Percentiles rank a stretch among this genome's conserved stretches.
Conservation (phyloP, 2,113 vertebrate species). For the Porphyrio hochstetteri region DNA sequence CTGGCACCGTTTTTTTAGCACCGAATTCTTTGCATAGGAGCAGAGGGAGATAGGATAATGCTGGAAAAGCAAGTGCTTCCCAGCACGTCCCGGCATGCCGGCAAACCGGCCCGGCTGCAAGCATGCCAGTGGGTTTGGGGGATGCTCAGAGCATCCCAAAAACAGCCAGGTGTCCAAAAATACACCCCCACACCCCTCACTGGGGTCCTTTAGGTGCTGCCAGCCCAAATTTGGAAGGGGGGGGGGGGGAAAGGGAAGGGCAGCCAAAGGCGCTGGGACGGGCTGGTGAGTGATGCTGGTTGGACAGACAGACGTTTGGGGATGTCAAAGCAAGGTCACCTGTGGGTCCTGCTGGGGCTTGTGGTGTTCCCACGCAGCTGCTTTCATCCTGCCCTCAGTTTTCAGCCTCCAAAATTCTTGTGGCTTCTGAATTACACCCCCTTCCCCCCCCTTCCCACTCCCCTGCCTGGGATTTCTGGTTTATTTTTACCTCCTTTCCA, state of each 20-base stretch:
- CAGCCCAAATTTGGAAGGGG: fast-evolving
- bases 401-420: not conserved
- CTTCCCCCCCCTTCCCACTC: too few relatives aligned
- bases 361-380: not conserved
- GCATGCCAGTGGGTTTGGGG: fast-evolving
- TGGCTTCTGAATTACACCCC: not conserved
- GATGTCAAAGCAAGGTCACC: not conserved
- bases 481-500: not conserved
- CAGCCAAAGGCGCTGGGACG: fast-evolving
- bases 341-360: fast-evolving
- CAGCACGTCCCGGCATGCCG: not conserved
- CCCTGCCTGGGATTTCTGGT: not conserved
- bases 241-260: too few relatives aligned
- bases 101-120: not conserved
- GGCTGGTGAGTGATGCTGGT: fast-evolving
- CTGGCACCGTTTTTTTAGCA: not conserved
- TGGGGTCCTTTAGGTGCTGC: fast-evolving
- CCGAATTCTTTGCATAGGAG: constrained; percentile 1
- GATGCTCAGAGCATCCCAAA: not conserved
- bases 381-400: not conserved
- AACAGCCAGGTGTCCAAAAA: fast-evolving
- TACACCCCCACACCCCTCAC: fast-evolving
- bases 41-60: constrained; percentile 6
- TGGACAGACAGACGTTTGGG: fast-evolving
- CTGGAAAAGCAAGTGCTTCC: not conserved